A percentile compares a stretch with the other conserved stretches of the same genome.
These are phyloP conservation scores for Wiebesia pumilae DNA, from an alignment of 1,140 invertebrate genomes.

Conservation along the genomic window DNA sequence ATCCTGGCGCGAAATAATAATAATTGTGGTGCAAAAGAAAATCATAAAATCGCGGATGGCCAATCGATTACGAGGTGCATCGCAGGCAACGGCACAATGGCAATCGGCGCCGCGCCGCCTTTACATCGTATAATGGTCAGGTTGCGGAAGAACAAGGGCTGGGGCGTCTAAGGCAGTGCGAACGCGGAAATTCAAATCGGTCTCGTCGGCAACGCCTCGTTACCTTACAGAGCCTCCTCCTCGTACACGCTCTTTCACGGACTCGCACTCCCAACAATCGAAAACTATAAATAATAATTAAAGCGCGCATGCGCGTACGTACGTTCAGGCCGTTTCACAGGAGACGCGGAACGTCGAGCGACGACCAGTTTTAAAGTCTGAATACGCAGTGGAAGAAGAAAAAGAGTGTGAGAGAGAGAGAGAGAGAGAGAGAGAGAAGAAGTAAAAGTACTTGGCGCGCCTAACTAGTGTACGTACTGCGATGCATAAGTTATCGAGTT, in stretches of 20 bases:
- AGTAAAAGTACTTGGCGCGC: conserved; percentile 43
- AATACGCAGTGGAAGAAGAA: neutral
- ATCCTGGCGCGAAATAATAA: neutral
- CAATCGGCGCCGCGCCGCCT: neutral
- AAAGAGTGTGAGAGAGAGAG: neutral
- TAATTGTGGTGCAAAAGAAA: neutral
- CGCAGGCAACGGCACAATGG: neutral
- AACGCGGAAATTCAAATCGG: conserved; percentile 51
- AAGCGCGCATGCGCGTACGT: conserved; percentile 46
- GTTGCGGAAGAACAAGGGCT: neutral
- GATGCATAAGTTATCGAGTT: conserved; percentile 60
- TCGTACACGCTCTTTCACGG: neutral
- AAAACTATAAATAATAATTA: conserved; percentile 68
- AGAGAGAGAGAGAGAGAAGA: conserved; percentile 14
- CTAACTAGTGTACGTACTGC: conserved; percentile 50
- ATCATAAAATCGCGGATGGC: neutral
- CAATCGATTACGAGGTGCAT: neutral
- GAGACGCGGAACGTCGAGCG: conserved; percentile 28
- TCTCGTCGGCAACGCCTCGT: conserved; percentile 44
- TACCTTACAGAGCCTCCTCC: conserved; percentile 13
- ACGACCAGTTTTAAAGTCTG: conserved; percentile 16
- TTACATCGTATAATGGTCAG: too few relatives aligned
- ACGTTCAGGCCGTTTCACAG: neutral
- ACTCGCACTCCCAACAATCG: conserved; percentile 56
- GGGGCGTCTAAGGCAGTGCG: neutral